phyloP scores from a whole-genome alignment of 2,113 vertebrate species.

The Cervus canadensis region DNA sequence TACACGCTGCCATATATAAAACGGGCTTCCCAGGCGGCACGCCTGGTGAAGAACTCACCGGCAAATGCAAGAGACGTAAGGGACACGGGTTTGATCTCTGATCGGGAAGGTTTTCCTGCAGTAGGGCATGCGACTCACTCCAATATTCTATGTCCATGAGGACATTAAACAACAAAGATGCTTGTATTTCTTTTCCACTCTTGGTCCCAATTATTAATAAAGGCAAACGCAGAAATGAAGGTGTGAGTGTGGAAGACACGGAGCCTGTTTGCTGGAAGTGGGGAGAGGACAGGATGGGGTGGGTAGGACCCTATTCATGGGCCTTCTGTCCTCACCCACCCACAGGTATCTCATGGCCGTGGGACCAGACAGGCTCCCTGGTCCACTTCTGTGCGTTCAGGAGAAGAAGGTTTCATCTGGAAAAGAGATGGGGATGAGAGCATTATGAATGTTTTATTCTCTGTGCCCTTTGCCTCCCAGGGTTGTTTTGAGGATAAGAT shows the following conservation, averaged over 20 bases:
- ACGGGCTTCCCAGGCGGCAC: not conserved
- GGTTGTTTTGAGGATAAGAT: not conserved
- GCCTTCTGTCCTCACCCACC: rapidly evolving
- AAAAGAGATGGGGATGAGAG: rapidly evolving
- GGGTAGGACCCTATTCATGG: rapidly evolving
- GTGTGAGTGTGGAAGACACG: rapidly evolving
- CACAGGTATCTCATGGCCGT: rapidly evolving
- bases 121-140: not conserved
- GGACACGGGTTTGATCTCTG: not conserved
- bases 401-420: not conserved
- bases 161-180: not conserved
- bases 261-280: not conserved
- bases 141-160: not conserved
- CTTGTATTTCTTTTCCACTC: not conserved
- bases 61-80: not conserved
- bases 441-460: not conserved
- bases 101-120: not conserved
- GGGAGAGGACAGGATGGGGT: not conserved
- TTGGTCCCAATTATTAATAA: too few species aligned
- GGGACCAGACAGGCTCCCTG: rapidly evolving
- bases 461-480: not conserved
- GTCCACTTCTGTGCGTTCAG: too few species aligned
- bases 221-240: not conserved
- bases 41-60: not conserved
- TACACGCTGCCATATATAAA: not conserved